phyloP scores from a whole-genome alignment of 2,888 invertebrate species.

The Melieria crassipennis region DNA sequence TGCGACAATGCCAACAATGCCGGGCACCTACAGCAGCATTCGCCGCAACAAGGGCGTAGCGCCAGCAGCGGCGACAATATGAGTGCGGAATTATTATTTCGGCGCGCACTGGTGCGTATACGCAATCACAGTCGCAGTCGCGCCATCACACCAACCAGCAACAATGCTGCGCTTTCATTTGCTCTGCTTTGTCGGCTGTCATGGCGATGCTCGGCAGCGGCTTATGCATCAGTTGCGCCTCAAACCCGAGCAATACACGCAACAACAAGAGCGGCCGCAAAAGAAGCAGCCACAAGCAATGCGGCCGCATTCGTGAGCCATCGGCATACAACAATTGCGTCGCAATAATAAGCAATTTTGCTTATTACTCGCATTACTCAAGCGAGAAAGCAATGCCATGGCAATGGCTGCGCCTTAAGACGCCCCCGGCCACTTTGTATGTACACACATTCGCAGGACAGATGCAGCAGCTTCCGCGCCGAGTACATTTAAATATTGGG shows the following conservation, averaged over 20 bases:
- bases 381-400: no score
- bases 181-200: not conserved
- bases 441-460: no score
- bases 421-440: no score
- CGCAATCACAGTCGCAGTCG: slow-evolving; percentile 44
- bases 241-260: not conserved
- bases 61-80: slow-evolving; percentile 32
- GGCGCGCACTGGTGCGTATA: slow-evolving; percentile 56
- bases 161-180: slow-evolving; percentile 40
- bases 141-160: not conserved
- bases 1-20: not conserved
- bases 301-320: no score
- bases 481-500: no score
- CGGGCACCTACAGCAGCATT: not conserved
- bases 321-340: no score
- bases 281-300: no score
- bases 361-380: no score
- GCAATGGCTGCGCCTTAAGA: no score
- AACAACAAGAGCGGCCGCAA: not conserved
- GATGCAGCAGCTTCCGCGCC: no score
- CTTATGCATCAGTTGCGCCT: slow-evolving; percentile 3
- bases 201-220: not conserved
- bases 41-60: not conserved
- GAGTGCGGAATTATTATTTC: slow-evolving; percentile 53
- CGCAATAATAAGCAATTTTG: no score